Base-by-base conservation (phyloP, 1,140 invertebrate genomes). In the Ectropis grisescens region DNA sequence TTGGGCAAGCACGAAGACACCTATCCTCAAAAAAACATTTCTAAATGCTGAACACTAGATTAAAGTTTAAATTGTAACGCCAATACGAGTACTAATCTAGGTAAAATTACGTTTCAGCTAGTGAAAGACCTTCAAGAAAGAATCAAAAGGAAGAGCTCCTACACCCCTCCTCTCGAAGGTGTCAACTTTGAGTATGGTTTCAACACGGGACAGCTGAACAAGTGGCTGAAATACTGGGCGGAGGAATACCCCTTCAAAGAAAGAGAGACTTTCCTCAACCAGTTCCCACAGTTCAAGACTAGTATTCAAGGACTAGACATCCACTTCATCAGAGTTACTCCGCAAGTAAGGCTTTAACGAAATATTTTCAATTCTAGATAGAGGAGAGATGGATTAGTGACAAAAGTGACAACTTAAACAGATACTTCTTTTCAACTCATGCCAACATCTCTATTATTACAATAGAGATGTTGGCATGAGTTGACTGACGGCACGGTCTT, bases 151-250 rank as follows among this genome's bases (percentile, higher is more conserved):
- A 75, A 86, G 12, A 62, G 84, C 2, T 70, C 52, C n/a, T 42
- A 66, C 48, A 83, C 82, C 1, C 76, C 82, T 0, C 87, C 90
- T 0, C 51, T 94, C 10, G 86, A 91, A 65, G 87, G 85, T 11
- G 64, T 86, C 1, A 84, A 83, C n/a, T 94, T 93, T 54, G 70
- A 87, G 19, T 94, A 94, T 62, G 93, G 93, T 1, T 89, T 93
- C 52, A 92, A 93, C 71, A 72, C 85, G 1, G 82, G 87, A 5
- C 83, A 87, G 40, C 51, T 94, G 7, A 67, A 84, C 10, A 72
- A 84, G 29, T 82, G 94, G 38, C 43, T 91, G 2, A 68, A 88
- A 22, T 90, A 92, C 67, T 91, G 92, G 93, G 65, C 82, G 10
- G 88, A 86, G 13, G 84, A 87, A 14, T 96, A 93, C 65, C 62